These are phyloP conservation scores for Pangasianodon hypophthalmus DNA, from an alignment of 2,113 vertebrate species.

Conservation along the genomic window DNA sequence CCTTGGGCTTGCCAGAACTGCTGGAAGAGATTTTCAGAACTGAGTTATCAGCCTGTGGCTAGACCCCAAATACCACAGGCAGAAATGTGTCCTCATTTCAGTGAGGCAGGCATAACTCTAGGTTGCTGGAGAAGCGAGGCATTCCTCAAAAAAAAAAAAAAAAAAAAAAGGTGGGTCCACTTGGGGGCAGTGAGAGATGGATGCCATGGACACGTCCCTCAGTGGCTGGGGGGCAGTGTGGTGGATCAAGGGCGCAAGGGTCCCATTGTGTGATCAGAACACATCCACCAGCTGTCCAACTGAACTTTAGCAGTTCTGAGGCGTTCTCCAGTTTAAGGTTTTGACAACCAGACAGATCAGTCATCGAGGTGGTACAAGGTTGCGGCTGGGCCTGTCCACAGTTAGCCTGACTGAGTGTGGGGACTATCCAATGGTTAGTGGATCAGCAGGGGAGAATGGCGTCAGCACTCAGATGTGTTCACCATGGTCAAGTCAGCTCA, in stretches of 20 bases:
- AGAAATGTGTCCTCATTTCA: neutral
- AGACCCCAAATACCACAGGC: constrained; percentile 8
- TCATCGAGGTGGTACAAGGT: neutral
- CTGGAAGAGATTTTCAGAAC: neutral
- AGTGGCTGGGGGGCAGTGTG: neutral
- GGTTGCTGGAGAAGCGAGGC: neutral
- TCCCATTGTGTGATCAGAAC: neutral
- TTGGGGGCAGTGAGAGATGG: neutral
- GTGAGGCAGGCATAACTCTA: neutral
- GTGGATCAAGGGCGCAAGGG: neutral
- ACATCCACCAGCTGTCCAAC: neutral
- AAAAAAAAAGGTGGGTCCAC: neutral
- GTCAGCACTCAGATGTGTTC: neutral
- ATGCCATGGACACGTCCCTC: neutral
- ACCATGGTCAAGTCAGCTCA: neutral
- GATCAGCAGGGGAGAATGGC: neutral
- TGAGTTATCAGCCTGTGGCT: neutral
- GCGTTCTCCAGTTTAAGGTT: neutral
- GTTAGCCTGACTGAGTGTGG: neutral
- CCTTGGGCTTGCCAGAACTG: constrained; percentile 5
- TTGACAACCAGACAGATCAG: neutral
- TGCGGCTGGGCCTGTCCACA: neutral
- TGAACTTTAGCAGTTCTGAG: neutral
- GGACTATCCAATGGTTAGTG: neutral
- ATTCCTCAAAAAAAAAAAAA: neutral